These are phyloP conservation scores for Eremobia ochroleuca DNA, from an alignment of 2,888 invertebrate genomes.

Conservation along the genomic window DNA sequence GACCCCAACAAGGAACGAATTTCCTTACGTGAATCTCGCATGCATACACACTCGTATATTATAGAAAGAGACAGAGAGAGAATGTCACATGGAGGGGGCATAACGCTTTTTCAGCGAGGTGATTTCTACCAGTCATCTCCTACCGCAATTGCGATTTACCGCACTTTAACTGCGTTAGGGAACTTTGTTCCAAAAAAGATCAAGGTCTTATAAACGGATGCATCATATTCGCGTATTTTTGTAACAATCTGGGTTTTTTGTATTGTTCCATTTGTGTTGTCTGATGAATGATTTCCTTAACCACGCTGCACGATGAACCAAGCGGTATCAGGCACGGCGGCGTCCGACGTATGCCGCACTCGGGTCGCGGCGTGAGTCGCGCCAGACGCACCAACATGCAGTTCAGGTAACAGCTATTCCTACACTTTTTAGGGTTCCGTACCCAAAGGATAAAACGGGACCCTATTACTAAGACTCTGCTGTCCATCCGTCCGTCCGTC, in stretches of 20 bases:
- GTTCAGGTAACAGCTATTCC: constrained; percentile 92
- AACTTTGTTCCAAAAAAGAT: not conserved
- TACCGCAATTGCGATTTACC: too few relatives aligned
- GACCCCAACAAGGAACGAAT: not conserved
- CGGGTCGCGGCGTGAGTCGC: constrained; percentile 94
- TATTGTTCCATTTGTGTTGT: not conserved
- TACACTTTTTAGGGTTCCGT: not conserved
- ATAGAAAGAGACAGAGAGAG: not conserved
- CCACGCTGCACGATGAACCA: constrained; percentile 95
- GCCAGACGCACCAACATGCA: constrained; percentile 98
- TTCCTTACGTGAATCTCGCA: not conserved
- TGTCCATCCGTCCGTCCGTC: too few relatives aligned
- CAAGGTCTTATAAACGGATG: not conserved
- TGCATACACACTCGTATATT: not conserved
- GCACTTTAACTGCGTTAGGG: not conserved
- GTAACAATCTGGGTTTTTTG: not conserved
- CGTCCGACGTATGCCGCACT: constrained; percentile 95
- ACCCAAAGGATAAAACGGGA: too few relatives aligned
- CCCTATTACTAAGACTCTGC: too few relatives aligned
- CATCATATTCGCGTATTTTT: not conserved
- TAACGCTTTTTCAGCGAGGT: not conserved
- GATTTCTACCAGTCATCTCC: not conserved
- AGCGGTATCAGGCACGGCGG: constrained; percentile 94
- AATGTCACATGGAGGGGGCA: not conserved
- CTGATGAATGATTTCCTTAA: constrained; percentile 84